A percentile compares a stretch with the other conserved stretches of the same genome.
These are phyloP conservation scores for Bergia sp. DNA, from an alignment of 92 coral and sea anemone genomes.

Conservation along the genomic window DNA sequence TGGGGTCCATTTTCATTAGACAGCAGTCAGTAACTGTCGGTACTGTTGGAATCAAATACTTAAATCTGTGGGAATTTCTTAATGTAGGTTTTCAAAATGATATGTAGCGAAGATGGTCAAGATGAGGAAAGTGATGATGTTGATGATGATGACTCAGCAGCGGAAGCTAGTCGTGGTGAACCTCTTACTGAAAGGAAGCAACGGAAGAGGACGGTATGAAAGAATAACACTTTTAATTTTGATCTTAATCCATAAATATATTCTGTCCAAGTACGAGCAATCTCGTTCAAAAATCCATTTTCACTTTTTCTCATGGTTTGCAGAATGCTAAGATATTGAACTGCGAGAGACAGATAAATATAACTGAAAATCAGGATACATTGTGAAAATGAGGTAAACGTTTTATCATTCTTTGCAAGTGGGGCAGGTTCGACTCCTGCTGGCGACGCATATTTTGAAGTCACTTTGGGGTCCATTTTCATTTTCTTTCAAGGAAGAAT, in stretches of 20 bases:
- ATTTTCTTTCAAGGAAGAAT: background rate
- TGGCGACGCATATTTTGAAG: background rate
- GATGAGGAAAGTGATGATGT: background rate
- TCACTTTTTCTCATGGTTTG: no score
- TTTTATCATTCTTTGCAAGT: background rate
- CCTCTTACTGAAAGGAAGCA: background rate
- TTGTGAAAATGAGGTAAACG: no score
- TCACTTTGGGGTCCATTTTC: constrained; percentile 17
- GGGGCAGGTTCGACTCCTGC: constrained; percentile 28
- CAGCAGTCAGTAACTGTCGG: constrained; percentile 8
- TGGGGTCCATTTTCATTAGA: constrained; percentile 11
- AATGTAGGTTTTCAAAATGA: background rate
- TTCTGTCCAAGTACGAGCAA: no score
- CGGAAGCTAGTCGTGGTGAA: background rate
- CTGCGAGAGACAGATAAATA: no score
- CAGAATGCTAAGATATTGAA: no score
- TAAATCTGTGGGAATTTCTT: background rate
- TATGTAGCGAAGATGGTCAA: background rate
- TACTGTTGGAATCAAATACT: background rate
- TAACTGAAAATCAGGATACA: no score
- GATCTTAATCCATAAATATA: no score
- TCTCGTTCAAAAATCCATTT: no score
- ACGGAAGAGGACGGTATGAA: constrained; percentile 1
- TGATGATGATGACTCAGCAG: background rate
- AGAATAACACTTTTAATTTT: background rate